Percentiles rank a stretch among this genome's conserved stretches.
These are phyloP conservation scores for Leptinotarsa rubiginosa DNA, from an alignment of 2,888 invertebrate species.

Conservation along the genomic window DNA sequence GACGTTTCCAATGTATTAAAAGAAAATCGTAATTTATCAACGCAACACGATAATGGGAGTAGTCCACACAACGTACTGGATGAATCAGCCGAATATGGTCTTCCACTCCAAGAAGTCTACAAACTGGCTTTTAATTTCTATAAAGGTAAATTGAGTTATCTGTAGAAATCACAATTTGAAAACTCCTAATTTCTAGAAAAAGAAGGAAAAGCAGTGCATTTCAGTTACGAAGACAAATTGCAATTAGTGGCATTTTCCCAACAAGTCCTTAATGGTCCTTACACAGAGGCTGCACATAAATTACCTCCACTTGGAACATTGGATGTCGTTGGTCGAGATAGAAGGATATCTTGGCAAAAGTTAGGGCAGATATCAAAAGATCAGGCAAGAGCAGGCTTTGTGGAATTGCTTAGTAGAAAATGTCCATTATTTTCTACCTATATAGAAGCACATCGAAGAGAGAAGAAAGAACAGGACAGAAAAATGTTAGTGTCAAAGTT, in stretches of 20 bases:
- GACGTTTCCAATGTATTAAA: conserved; percentile 59
- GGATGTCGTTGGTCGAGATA: conserved; percentile 94
- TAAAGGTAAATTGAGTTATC: conserved; percentile 77
- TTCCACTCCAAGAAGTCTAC: conserved; percentile 84
- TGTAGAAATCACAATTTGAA: background rate
- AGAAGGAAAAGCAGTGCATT: conserved; percentile 95
- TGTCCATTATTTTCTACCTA: conserved; percentile 93
- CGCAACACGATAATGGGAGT: conserved; percentile 41
- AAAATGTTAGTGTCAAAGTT: conserved; percentile 66
- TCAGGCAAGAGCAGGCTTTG: conserved; percentile 93
- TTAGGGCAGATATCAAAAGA: conserved; percentile 87
- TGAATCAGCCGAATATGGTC: conserved; percentile 71
- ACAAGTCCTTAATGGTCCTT: conserved; percentile 89
- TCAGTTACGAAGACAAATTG: conserved; percentile 93
- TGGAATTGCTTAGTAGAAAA: conserved; percentile 84
- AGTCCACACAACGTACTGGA: conserved; percentile 52
- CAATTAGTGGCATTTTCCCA: conserved; percentile 92
- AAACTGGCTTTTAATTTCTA: conserved; percentile 91
- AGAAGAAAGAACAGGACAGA: conserved; percentile 83
- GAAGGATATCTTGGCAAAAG: conserved; percentile 93
- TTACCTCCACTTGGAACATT: conserved; percentile 88
- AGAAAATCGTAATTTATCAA: conserved; percentile 57
- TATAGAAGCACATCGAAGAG: conserved; percentile 90
- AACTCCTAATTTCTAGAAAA: conserved; percentile 76
- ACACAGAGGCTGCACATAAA: conserved; percentile 75